A percentile compares a stretch with the other conserved stretches of the same genome.
These are phyloP conservation scores for Neopipo cinnamomea DNA, from an alignment of 2,113 vertebrate genomes.

Conservation along the genomic window DNA sequence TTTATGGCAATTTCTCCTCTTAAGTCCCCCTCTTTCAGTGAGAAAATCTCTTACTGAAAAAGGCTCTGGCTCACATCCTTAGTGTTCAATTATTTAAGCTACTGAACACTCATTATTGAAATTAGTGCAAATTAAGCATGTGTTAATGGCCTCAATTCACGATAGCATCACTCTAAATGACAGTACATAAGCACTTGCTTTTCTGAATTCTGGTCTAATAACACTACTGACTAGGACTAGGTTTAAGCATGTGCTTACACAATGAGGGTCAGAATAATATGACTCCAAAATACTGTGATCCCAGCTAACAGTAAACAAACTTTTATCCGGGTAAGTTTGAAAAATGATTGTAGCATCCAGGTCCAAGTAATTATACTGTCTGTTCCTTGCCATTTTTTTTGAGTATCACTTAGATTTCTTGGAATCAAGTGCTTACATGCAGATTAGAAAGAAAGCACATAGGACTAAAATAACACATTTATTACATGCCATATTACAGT, in stretches of 20 bases:
- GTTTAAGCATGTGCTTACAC: background rate
- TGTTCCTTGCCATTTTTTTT: background rate
- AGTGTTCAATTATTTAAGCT: constrained; percentile 14
- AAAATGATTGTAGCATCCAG: background rate
- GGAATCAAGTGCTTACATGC: background rate
- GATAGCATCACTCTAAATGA: background rate
- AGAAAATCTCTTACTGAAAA: background rate
- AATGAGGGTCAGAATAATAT: background rate
- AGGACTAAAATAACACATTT: constrained; percentile 10
- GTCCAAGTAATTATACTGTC: background rate
- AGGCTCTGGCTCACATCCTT: background rate
- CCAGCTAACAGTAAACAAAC: background rate
- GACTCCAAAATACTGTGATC: background rate
- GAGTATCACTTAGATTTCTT: background rate
- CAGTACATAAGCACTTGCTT: background rate
- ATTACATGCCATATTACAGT: constrained; percentile 17
- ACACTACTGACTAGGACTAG: background rate
- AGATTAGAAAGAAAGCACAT: constrained; percentile 20
- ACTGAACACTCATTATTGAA: constrained; percentile 33
- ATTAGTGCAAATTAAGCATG: constrained; percentile 47
- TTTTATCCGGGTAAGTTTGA: background rate
- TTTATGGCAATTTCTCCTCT: background rate
- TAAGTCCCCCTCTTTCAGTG: background rate
- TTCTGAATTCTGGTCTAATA: constrained; percentile 7
- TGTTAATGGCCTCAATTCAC: constrained; percentile 16